A percentile compares a stretch with the other conserved stretches of the same genome.
Evolutionary conservation across 2,888 invertebrate genomes (phyloP).

Genomic region (Sinelater perroti): DNA sequence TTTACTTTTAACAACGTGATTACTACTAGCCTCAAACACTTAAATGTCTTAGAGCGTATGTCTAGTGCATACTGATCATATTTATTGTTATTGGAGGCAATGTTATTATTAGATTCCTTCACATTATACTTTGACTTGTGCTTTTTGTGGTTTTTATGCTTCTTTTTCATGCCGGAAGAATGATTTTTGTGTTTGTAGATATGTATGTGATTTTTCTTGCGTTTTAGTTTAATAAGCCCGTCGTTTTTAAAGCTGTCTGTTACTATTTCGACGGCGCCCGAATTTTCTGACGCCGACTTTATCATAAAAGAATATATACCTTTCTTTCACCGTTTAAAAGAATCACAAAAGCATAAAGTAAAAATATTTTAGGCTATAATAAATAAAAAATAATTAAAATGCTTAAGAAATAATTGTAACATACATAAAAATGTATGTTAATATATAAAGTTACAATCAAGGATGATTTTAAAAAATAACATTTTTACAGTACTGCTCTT

Average conservation of each 20-base stretch:
- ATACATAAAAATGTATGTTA: no score
- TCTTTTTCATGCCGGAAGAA: slow-evolving; percentile 65
- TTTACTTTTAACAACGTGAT: slow-evolving; percentile 54
- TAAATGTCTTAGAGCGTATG: slow-evolving; percentile 47
- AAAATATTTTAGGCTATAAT: no score
- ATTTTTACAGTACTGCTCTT: no score
- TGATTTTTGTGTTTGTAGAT: slow-evolving; percentile 63
- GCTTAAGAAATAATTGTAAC: no score
- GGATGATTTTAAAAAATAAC: no score
- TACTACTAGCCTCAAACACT: slow-evolving; percentile 48
- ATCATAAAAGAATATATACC: no score
- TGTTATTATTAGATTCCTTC: slow-evolving; percentile 59
- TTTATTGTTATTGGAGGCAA: slow-evolving; percentile 52
- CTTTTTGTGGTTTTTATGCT: slow-evolving; percentile 73
- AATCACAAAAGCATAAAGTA: no score
- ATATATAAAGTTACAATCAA: no score
- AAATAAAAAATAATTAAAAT: no score
- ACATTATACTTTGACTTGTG: slow-evolving; percentile 64
- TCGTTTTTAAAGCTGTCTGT: slow-evolving; percentile 36
- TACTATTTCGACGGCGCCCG: slow-evolving; percentile 39
- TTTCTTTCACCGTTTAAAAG: no score
- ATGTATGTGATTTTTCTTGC: slow-evolving; percentile 69
- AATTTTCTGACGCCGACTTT: slow-evolving; percentile 40
- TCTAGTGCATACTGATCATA: slow-evolving; percentile 59
- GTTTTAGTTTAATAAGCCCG: slow-evolving; percentile 67